A percentile compares a stretch with the other conserved stretches of the same genome.
Conservation (phyloP, 2,797 vertebrate species). For the Linurgus olivaceus region DNA sequence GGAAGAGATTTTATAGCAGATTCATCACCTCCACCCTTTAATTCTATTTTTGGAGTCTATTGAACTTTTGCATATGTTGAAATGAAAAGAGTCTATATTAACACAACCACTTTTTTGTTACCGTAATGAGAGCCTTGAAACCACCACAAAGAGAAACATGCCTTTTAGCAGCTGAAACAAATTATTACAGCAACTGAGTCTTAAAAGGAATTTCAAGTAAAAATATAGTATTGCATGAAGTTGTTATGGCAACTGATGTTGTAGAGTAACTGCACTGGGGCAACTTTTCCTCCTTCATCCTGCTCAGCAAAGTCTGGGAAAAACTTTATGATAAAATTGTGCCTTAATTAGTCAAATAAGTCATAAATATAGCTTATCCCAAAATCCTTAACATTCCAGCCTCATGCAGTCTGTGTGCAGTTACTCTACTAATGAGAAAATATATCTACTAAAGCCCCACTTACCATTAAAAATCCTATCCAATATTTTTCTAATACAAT, state of each 20-base stretch:
- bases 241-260: slow-evolving; percentile 83
- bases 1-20: slow-evolving; percentile 37
- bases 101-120: slow-evolving; percentile 70
- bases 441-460: slow-evolving; percentile 75
- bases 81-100: slow-evolving; percentile 70
- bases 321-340: slow-evolving; percentile 76
- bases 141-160: slow-evolving; percentile 77
- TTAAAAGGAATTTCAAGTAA: slow-evolving; percentile 80
- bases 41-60: slow-evolving; percentile 62
- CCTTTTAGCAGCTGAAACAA: slow-evolving; percentile 78
- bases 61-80: slow-evolving; percentile 62
- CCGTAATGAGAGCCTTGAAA: slow-evolving; percentile 75
- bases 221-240: slow-evolving; percentile 80
- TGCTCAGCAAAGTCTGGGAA: slow-evolving; percentile 74
- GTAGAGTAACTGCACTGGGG: slow-evolving; percentile 77
- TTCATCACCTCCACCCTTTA: slow-evolving; percentile 47
- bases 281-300: slow-evolving; percentile 75
- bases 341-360: slow-evolving; percentile 79
- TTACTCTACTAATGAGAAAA: slow-evolving; percentile 79
- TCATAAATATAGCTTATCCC: slow-evolving; percentile 79
- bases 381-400: slow-evolving; percentile 74
- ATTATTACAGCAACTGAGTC: slow-evolving; percentile 79
- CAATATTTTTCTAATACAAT: slow-evolving; percentile 78
- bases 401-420: slow-evolving; percentile 59
- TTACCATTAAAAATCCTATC: slow-evolving; percentile 76